Evolutionary conservation across 2,888 invertebrate genomes (phyloP).

Genomic region (Stenotaenia linearis): DNA sequence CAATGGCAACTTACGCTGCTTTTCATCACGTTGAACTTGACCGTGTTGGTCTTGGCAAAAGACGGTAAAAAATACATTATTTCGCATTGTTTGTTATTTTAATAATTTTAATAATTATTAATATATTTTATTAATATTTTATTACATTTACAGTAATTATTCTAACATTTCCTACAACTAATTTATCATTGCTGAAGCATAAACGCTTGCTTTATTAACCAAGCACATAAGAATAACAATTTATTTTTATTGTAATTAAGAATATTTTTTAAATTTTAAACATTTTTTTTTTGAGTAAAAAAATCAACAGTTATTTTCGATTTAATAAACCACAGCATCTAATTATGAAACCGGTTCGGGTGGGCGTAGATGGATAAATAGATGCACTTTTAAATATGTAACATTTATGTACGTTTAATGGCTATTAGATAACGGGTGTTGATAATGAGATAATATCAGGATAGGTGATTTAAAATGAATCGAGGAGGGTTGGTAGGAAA

Average conservation of each 20-base stretch:
- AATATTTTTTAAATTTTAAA: not conserved
- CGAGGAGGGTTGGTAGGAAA: not conserved
- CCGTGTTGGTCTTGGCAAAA: constrained; percentile 88
- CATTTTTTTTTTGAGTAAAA: not conserved
- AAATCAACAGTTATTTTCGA: too few species aligned
- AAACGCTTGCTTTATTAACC: not conserved
- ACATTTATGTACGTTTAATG: not conserved
- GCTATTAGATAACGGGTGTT: not conserved
- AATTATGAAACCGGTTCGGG: too few species aligned
- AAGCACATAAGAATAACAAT: not conserved
- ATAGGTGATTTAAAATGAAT: not conserved
- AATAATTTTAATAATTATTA: too few species aligned
- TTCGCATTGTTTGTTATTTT: too few species aligned
- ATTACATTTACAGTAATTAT: not conserved
- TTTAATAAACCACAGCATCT: too few species aligned
- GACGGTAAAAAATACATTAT: constrained; percentile 60
- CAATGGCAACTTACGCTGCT: constrained; percentile 81
- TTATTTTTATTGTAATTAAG: not conserved
- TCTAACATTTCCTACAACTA: not conserved
- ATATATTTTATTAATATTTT: too few species aligned
- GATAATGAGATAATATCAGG: not conserved
- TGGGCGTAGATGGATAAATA: not conserved
- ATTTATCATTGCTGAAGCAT: not conserved
- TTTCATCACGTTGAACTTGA: constrained; percentile 91
- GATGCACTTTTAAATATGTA: not conserved